A percentile compares a stretch with the other conserved stretches of the same genome.
Conservation (phyloP, 2,113 vertebrate species). For the Bos indicus region DNA sequence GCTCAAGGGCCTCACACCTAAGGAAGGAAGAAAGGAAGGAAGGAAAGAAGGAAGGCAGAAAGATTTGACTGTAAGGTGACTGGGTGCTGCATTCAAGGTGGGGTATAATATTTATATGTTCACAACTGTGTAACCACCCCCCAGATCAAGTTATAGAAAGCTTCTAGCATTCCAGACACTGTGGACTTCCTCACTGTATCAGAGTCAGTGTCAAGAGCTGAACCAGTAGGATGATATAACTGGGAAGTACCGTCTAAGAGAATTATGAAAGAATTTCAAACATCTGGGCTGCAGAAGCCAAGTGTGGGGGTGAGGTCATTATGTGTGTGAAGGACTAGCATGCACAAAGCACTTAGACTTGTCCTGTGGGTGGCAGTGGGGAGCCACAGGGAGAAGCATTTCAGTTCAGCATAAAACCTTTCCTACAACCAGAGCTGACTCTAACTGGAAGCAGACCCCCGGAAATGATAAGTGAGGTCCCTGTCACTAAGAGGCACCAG, state of each 20-base stretch:
- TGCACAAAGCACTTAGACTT: neutral
- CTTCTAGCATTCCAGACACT: neutral
- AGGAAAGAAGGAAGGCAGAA: neutral
- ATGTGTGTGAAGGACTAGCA: neutral
- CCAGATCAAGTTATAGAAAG: neutral
- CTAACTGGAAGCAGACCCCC: rapidly evolving
- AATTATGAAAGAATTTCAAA: neutral
- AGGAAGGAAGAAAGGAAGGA: neutral
- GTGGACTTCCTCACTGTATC: neutral
- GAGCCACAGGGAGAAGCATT: neutral
- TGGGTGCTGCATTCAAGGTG: neutral
- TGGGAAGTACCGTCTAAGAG: neutral
- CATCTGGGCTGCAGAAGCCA: neutral
- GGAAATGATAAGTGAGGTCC: neutral
- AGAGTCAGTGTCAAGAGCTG: neutral
- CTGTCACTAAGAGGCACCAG: neutral
- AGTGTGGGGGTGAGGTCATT: neutral
- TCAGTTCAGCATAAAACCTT: neutral
- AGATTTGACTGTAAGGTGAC: neutral
- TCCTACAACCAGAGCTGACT: neutral
- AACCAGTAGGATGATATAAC: neutral
- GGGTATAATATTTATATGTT: neutral
- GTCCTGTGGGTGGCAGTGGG: neutral
- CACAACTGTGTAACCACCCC: neutral
- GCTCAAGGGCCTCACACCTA: neutral